Percentiles rank a stretch among this genome's conserved stretches.
Evolutionary conservation across 2,797 vertebrate genomes (phyloP).

Genomic region (Sebastes baramenuke): DNA sequence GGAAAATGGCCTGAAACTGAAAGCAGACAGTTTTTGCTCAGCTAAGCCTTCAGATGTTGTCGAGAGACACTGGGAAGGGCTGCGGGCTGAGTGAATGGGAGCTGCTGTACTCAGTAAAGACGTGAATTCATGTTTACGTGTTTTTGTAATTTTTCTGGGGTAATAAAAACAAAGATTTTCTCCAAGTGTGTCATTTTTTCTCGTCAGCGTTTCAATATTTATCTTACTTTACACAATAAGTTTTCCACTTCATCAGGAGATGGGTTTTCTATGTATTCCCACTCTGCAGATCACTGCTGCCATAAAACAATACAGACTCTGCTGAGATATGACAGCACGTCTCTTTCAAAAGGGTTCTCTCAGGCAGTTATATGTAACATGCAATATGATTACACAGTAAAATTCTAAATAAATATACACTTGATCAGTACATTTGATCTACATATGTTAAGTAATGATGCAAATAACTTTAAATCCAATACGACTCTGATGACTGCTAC

Average conservation of each 20-base stretch:
- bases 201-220: neutral
- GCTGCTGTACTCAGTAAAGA: slow-evolving; percentile 29
- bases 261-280: slow-evolving; percentile 4
- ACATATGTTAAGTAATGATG: neutral
- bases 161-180: neutral
- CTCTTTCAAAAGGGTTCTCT: neutral
- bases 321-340: neutral
- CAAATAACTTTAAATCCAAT: neutral
- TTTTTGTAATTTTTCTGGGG: neutral
- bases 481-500: neutral
- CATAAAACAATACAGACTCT: neutral
- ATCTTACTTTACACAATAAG: neutral
- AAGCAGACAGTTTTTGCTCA: slow-evolving; percentile 47
- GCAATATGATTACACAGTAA: neutral
- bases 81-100: slow-evolving; percentile 44
- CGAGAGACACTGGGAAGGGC: slow-evolving; percentile 41
- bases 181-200: neutral
- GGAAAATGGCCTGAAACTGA: slow-evolving; percentile 54
- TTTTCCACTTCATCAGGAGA: slow-evolving; percentile 1
- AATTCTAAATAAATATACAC: neutral
- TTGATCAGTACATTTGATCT: neutral
- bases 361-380: neutral
- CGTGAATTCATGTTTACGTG: neutral
- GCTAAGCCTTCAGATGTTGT: slow-evolving; percentile 65
- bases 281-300: slow-evolving; percentile 3